Percentiles rank a stretch among this genome's conserved stretches.
phyloP scores from a whole-genome alignment of 35 echinoderm and acorn worm species.

The Lytechinus variegatus region DNA sequence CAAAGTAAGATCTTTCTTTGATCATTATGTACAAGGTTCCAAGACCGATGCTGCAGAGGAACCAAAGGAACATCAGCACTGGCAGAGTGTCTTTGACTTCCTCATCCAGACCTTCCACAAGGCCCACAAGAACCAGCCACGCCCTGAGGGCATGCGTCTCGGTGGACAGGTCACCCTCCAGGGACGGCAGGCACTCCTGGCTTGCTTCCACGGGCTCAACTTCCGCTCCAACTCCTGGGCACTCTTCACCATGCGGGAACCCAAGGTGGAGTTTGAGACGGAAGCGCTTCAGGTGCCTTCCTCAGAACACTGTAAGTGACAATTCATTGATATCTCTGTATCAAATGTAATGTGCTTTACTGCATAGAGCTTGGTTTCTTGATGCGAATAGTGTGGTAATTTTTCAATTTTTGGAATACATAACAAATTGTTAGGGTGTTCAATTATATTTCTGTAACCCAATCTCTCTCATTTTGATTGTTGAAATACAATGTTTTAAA shows the following conservation, averaged over 20 bases:
- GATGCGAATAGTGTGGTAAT: too few species aligned
- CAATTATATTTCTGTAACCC: too few species aligned
- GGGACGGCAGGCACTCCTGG: constrained; percentile 78
- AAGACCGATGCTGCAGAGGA: constrained; percentile 28
- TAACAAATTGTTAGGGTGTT: too few species aligned
- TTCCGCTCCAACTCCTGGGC: constrained; percentile 94
- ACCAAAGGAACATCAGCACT: constrained; percentile 76
- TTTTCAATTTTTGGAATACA: too few species aligned
- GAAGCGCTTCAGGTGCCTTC: constrained; percentile 72
- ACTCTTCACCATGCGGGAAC: constrained; percentile 87
- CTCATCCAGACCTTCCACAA: constrained; percentile 53
- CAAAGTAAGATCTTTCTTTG: too few species aligned
- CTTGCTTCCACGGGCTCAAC: constrained; percentile 97
- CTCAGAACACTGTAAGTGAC: neutral
- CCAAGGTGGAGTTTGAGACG: constrained; percentile 91
- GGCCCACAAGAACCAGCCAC: constrained; percentile 43
- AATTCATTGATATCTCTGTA: too few species aligned
- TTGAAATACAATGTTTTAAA: too few species aligned
- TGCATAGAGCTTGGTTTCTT: too few species aligned
- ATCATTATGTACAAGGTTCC: neutral
- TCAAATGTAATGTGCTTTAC: too few species aligned
- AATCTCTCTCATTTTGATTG: too few species aligned
- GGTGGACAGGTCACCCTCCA: constrained; percentile 87
- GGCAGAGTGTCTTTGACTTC: constrained; percentile 81
- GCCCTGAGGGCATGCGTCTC: constrained; percentile 57